Evolutionary conservation across 2,888 invertebrate genomes (phyloP).

Genomic region (Apotomis capreana): DNA sequence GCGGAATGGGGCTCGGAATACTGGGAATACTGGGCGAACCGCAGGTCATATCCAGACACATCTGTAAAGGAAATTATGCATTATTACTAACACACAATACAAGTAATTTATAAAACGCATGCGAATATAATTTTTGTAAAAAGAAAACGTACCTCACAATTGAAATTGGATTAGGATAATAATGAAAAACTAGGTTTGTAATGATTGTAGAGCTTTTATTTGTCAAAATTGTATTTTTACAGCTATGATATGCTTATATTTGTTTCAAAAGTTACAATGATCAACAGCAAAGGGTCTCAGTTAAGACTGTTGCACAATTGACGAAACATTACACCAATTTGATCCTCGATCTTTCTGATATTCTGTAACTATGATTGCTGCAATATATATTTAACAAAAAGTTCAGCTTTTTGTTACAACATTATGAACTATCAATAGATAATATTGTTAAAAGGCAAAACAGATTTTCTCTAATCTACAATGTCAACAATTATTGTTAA

Average conservation of each 20-base stretch:
- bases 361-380: slow-evolving; percentile 63
- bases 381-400: slow-evolving; percentile 68
- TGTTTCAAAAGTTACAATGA: slow-evolving; percentile 86
- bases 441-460: slow-evolving; percentile 80
- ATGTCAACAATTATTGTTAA: slow-evolving; percentile 82
- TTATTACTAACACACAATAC: not conserved
- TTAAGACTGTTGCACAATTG: slow-evolving; percentile 76
- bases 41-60: slow-evolving; percentile 77
- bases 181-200: slow-evolving; percentile 70
- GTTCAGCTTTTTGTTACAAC: slow-evolving; percentile 76
- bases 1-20: slow-evolving; percentile 65
- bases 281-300: slow-evolving; percentile 82
- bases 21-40: slow-evolving; percentile 61
- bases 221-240: slow-evolving; percentile 93
- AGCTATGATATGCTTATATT: slow-evolving; percentile 96
- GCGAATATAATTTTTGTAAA: not conserved
- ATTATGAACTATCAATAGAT: slow-evolving; percentile 79
- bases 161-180: slow-evolving; percentile 24
- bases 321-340: slow-evolving; percentile 75
- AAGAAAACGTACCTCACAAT: slow-evolving; percentile 51
- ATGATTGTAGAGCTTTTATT: slow-evolving; percentile 89
- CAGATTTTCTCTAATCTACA: slow-evolving; percentile 81
- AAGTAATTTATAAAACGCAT: no score
- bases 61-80: slow-evolving; percentile 60
- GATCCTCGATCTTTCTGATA: slow-evolving; percentile 70